Evolutionary conservation across 2,113 vertebrate species (phyloP).

Genomic region (Mellivora capensis): DNA sequence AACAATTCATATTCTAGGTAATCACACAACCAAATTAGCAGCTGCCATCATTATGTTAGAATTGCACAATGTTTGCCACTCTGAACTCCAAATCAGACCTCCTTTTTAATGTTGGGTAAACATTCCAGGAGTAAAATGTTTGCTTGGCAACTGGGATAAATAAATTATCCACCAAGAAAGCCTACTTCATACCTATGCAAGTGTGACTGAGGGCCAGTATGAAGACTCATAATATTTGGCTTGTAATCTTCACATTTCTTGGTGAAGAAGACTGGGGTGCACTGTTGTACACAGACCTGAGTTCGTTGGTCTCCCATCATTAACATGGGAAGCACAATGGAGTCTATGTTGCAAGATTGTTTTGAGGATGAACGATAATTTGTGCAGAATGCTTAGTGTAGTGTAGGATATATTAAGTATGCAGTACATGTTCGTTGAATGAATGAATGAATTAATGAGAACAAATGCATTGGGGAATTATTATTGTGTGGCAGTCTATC

Average conservation of each 20-base stretch:
- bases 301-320: not conserved
- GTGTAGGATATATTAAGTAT: not conserved
- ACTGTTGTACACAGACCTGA: not conserved
- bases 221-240: not conserved
- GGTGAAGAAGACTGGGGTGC: not conserved
- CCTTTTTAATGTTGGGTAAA: not conserved
- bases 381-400: not conserved
- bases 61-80: slow-evolving; percentile 9
- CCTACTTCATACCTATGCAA: not conserved
- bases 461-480: not conserved
- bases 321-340: not conserved
- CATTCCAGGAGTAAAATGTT: not conserved
- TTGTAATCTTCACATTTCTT: not conserved
- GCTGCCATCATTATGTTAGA: slow-evolving; percentile 61
- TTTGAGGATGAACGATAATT: not conserved
- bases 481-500: not conserved
- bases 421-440: not conserved
- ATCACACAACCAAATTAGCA: slow-evolving; percentile 45
- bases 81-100: not conserved
- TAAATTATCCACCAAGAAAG: not conserved
- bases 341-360: not conserved
- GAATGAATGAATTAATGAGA: not conserved
- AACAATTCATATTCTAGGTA: not conserved
- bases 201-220: too few relatives aligned
- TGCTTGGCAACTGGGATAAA: not conserved